Evolutionary conservation across 2,888 invertebrate species (phyloP).

Genomic region (Oscheius sp.): DNA sequence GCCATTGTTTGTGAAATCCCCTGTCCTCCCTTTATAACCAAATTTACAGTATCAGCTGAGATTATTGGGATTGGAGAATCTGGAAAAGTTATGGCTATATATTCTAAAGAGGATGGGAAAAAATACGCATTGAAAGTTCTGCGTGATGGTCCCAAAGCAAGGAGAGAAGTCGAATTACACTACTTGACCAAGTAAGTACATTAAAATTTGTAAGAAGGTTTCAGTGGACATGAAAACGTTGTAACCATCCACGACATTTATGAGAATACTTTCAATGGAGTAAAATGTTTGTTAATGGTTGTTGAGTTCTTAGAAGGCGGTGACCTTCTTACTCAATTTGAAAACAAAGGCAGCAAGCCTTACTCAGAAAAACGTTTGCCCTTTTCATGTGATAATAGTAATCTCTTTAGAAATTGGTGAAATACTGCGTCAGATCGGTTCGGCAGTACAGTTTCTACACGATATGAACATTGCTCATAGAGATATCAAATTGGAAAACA

Average conservation of each 20-base stretch:
- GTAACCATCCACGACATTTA: slow-evolving; percentile 92
- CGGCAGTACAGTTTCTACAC: slow-evolving; percentile 91
- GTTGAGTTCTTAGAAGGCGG: slow-evolving; percentile 93
- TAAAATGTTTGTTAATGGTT: slow-evolving; percentile 90
- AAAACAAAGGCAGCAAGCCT: slow-evolving; percentile 90
- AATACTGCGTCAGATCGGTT: slow-evolving; percentile 94
- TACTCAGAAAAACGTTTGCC: slow-evolving; percentile 87
- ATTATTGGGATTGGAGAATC: slow-evolving; percentile 96
- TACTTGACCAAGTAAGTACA: slow-evolving; percentile 79
- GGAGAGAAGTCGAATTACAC: slow-evolving; percentile 93
- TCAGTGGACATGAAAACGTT: slow-evolving; percentile 88
- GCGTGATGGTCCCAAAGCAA: slow-evolving; percentile 88
- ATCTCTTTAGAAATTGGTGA: slow-evolving; percentile 86
- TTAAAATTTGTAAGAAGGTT: too few relatives aligned
- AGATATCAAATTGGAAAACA: slow-evolving; percentile 79
- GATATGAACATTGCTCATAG: slow-evolving; percentile 85
- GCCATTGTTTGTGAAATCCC: neutral
- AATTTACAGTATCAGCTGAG: slow-evolving; percentile 28
- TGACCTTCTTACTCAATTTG: slow-evolving; percentile 93
- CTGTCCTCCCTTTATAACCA: too few relatives aligned
- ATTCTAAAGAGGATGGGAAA: slow-evolving; percentile 79
- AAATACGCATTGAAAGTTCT: slow-evolving; percentile 92
- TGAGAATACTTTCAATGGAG: slow-evolving; percentile 90
- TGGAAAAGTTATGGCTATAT: slow-evolving; percentile 97
- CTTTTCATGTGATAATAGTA: neutral